These are phyloP conservation scores for Bradypodion pumilum DNA, from an alignment of 2,797 vertebrate species.

Conservation along the genomic window DNA sequence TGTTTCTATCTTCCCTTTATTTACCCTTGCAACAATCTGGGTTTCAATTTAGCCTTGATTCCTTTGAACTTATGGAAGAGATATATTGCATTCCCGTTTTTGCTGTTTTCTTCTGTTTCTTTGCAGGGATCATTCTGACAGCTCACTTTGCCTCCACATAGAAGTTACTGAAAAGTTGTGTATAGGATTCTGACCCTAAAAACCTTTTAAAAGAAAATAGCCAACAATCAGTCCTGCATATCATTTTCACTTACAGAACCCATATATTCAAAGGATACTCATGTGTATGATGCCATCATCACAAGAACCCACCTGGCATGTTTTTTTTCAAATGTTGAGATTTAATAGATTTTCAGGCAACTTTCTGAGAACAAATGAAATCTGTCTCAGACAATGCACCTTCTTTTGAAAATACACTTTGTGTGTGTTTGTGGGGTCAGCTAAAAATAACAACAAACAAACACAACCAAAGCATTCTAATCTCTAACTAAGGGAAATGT, in stretches of 20 bases:
- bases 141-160: no score
- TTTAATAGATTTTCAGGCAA: neutral
- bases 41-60: no score
- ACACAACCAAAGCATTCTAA: neutral
- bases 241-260: neutral
- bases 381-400: neutral
- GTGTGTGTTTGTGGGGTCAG: neutral
- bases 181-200: no score
- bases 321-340: neutral
- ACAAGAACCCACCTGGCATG: neutral
- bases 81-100: no score
- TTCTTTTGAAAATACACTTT: neutral
- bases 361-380: conserved; percentile 2
- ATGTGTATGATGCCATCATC: neutral
- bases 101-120: no score
- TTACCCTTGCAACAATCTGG: no score
- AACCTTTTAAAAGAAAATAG: neutral
- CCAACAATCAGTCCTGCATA: neutral
- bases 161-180: no score
- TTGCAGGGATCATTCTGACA: no score
- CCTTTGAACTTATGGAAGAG: no score
- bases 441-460: neutral
- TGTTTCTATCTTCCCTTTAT: no score
- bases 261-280: neutral
- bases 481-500: neutral